A percentile compares a stretch with the other conserved stretches of the same genome.
These are phyloP conservation scores for Drosophila histrio DNA, from an alignment of 2,888 invertebrate species.

Conservation along the genomic window DNA sequence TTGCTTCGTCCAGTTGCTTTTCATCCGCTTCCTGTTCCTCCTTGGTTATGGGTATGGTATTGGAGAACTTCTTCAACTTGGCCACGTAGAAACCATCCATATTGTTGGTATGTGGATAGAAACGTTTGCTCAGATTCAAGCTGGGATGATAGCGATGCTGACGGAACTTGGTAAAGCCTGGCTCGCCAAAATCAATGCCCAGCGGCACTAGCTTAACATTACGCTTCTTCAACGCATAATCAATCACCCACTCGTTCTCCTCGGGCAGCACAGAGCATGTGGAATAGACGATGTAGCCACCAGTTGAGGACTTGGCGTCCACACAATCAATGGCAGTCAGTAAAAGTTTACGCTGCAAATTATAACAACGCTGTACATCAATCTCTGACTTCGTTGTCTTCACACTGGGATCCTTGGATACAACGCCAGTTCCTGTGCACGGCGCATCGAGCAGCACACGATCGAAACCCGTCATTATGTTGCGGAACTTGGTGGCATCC, in stretches of 20 bases:
- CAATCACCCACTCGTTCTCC: slow-evolving; percentile 99
- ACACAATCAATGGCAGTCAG: slow-evolving; percentile 98
- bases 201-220: slow-evolving; percentile 97
- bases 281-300: slow-evolving; percentile 98
- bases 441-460: slow-evolving; percentile 98
- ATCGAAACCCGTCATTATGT: slow-evolving; percentile 96
- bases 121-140: slow-evolving; percentile 93
- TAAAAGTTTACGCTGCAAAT: slow-evolving; percentile 95
- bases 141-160: slow-evolving; percentile 95
- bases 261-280: slow-evolving; percentile 99
- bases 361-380: slow-evolving; percentile 96
- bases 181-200: slow-evolving; percentile 97
- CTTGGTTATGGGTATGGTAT: slow-evolving; percentile 86
- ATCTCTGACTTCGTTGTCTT: slow-evolving; percentile 95
- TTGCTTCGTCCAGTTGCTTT: slow-evolving; percentile 78
- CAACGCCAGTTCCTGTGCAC: slow-evolving; percentile 98
- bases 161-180: slow-evolving; percentile 95
- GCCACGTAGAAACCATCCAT: slow-evolving; percentile 99
- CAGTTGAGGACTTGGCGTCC: slow-evolving; percentile 95
- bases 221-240: slow-evolving; percentile 96
- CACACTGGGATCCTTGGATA: slow-evolving; percentile 98
- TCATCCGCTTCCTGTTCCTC: slow-evolving; percentile 84
- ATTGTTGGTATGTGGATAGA: slow-evolving; percentile 99
- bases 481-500: slow-evolving; percentile 94
- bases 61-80: slow-evolving; percentile 98